Conservation (phyloP, 2,888 invertebrate genomes). For the Augiades crinisus region DNA sequence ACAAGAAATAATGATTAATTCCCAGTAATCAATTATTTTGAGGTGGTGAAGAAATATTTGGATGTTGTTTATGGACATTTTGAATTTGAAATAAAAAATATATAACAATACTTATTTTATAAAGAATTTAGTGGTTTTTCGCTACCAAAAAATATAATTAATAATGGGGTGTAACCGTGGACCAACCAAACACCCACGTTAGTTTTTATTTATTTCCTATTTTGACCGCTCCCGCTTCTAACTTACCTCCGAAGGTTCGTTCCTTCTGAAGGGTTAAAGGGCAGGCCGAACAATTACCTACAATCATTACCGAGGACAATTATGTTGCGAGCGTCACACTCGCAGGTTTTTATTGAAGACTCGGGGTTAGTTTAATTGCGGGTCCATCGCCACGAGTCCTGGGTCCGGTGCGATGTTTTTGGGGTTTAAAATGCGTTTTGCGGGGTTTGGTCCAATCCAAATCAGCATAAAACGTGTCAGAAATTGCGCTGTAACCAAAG, state of each 20-base stretch:
- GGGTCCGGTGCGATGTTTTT: constrained; percentile 18
- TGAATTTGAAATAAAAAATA: no score
- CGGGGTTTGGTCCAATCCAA: constrained; percentile 43
- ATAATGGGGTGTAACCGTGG: no score
- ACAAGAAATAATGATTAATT: no score
- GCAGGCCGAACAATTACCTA: constrained; percentile 73
- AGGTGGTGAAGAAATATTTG: no score
- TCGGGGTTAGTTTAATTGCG: constrained; percentile 76
- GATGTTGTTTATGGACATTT: no score
- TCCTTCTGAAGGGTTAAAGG: constrained; percentile 71
- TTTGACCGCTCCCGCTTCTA: constrained; percentile 31
- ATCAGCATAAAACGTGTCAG: constrained; percentile 6
- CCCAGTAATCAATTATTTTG: no score
- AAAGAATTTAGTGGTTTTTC: no score
- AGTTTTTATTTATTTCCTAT: background rate
- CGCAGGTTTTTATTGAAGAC: constrained; percentile 72
- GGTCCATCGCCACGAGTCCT: constrained; percentile 41
- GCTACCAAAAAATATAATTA: no score
- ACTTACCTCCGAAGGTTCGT: constrained; percentile 42
- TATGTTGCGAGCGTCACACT: constrained; percentile 69
- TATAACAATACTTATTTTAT: no score
- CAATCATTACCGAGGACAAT: constrained; percentile 77
- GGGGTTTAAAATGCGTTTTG: constrained; percentile 24
- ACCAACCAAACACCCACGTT: no score
- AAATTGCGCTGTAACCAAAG: background rate